Conservation (phyloP, 2,113 vertebrate species). For the Xiphias gladius region DNA sequence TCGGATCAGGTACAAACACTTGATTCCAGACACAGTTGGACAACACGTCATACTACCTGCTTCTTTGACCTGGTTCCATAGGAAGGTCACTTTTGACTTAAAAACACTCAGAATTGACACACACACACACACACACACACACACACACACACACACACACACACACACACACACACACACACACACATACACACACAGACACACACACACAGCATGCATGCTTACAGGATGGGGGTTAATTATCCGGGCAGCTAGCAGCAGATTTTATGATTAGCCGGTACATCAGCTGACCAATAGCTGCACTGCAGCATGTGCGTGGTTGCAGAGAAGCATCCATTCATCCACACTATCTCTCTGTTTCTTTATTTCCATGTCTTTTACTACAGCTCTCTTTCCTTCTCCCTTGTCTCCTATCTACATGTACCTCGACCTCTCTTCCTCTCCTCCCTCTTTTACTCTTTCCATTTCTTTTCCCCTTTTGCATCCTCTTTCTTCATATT, state of each 20-base stretch:
- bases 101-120: no score
- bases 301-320: not conserved
- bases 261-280: constrained; percentile 35
- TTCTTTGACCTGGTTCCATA: not conserved
- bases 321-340: constrained; percentile 1
- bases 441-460: not conserved
- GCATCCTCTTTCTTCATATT: not conserved
- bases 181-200: constrained; percentile 17
- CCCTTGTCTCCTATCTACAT: not conserved
- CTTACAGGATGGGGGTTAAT: constrained; percentile 27
- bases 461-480: not conserved
- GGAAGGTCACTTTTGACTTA: no score
- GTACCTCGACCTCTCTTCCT: not conserved
- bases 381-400: not conserved
- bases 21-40: no score
- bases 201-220: not conserved
- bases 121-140: constrained; percentile 10
- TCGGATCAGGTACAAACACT: no score
- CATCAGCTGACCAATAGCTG: not conserved
- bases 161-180: no score
- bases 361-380: not conserved
- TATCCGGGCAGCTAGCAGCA: constrained; percentile 18
- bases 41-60: not conserved
- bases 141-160: constrained; percentile 17
- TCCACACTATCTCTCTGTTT: not conserved